Evolutionary conservation across 2,888 invertebrate genomes (phyloP), one percentile per base, ranked within the genome.

Genomic region (Tortricodes alternella): DNA sequence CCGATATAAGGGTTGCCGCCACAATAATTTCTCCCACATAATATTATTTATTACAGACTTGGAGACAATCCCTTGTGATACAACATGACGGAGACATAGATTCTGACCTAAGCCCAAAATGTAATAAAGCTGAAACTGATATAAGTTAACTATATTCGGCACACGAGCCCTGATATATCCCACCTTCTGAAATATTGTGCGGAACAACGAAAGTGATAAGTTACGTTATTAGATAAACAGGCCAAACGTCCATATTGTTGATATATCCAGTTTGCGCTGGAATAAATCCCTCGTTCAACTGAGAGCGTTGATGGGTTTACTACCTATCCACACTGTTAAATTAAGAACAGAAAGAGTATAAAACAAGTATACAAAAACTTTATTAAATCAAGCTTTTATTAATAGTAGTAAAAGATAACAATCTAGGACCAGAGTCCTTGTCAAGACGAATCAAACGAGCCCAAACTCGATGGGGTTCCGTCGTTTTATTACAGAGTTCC

Each of bases 41-140:
- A 77, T 76, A 63, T 63, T 81, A 82, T 80, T 80, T 82, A 83
- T 78, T 77, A 76, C 70, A 70, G 75, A 71, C 73, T 76, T 69
- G 66, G 74, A 74, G 75, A 78, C 73, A 75, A 77, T 74, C 73
- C 77, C 76, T 64, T 66, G 65, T 63, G 73, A 72, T 68, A 72
- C 68, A 70, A 65, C 68, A 71, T 66, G 71, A 72, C 71, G 70
- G 69, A 70, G 67, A 71, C 71, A 64, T 66, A 62, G 62, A 70
- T 70, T 66, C 63, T 64, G 49, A 68, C 60, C 66, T 66, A 66
- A 68, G 64, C 65, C 58, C 53, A 19, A 35, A 60, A 59, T 51
- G 59, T 62, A 64, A 64, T 65, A 62, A 64, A 64, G 53, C 56
- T 60, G 56, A 60, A 46, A 58, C 57, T 50, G 41, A 63, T 60